These are phyloP conservation scores for Macquaria australasica DNA, from an alignment of 2,113 vertebrate species.

Conservation along the genomic window DNA sequence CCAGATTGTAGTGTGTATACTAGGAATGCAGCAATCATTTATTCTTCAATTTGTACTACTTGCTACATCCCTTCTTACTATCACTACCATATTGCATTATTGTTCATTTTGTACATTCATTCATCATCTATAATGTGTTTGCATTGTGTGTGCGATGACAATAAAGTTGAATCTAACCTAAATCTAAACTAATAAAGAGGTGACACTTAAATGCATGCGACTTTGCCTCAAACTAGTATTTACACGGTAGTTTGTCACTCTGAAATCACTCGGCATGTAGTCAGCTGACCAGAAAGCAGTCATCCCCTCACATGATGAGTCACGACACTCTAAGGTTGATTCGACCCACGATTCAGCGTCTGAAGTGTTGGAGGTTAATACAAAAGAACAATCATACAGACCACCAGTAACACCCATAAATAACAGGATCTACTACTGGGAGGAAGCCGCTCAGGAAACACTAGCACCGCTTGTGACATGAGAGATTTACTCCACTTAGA, in stretches of 20 bases:
- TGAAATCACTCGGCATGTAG: neutral
- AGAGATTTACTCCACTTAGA: constrained; percentile 68
- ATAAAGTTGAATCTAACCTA: neutral
- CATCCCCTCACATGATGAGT: constrained; percentile 24
- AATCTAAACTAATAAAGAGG: neutral
- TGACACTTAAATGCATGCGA: neutral
- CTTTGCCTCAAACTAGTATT: neutral
- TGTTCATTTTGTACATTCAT: neutral
- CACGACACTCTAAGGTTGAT: neutral
- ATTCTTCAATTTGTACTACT: too few relatives aligned
- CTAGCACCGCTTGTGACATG: constrained; percentile 47
- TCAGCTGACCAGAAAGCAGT: constrained; percentile 42
- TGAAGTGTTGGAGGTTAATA: constrained; percentile 30
- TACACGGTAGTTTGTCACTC: neutral
- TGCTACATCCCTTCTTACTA: neutral
- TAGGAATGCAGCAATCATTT: too few relatives aligned
- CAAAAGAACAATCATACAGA: constrained; percentile 13
- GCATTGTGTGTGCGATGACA: neutral
- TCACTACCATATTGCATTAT: neutral
- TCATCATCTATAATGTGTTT: neutral
- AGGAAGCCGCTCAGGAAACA: constrained; percentile 55
- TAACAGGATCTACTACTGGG: constrained; percentile 23
- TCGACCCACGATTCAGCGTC: neutral
- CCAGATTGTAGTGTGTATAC: neutral
- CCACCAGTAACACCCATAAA: constrained; percentile 28